Conservation (phyloP, 2,797 vertebrate species). For the Sebastes dallii region DNA sequence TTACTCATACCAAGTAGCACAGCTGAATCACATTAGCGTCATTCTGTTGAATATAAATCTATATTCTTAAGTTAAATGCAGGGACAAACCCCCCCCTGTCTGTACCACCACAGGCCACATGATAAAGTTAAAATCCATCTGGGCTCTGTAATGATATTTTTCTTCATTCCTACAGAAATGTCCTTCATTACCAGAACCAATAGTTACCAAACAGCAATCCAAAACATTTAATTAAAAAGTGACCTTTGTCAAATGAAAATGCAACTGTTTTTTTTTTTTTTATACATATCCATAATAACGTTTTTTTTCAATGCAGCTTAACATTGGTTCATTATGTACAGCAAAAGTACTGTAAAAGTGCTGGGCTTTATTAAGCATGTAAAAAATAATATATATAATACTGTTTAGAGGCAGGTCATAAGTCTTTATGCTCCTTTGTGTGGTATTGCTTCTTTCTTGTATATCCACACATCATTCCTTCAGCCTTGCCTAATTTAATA, state of each 20-base stretch:
- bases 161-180: not conserved
- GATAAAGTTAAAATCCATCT: not conserved
- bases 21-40: not conserved
- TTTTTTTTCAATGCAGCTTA: slow-evolving; percentile 56
- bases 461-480: slow-evolving; percentile 26
- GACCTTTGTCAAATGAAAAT: slow-evolving; percentile 34
- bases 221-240: slow-evolving; percentile 31
- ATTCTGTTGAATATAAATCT: not conserved
- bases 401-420: slow-evolving; percentile 70
- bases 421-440: slow-evolving; percentile 57
- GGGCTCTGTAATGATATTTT: not conserved
- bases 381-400: slow-evolving; percentile 70
- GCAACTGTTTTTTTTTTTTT: slow-evolving; percentile 19
- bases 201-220: slow-evolving; percentile 19
- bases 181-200: slow-evolving; percentile 41
- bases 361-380: slow-evolving; percentile 69
- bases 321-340: slow-evolving; percentile 75
- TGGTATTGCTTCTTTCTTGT: slow-evolving; percentile 12
- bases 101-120: not conserved
- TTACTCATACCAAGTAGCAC: not conserved
- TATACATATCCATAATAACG: slow-evolving; percentile 33
- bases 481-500: slow-evolving; percentile 49
- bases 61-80: not conserved
- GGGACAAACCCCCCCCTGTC: not conserved
- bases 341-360: slow-evolving; percentile 78